Evolutionary conservation across 1,140 invertebrate genomes (phyloP).

Genomic region (Amphibalanus amphitrite): DNA sequence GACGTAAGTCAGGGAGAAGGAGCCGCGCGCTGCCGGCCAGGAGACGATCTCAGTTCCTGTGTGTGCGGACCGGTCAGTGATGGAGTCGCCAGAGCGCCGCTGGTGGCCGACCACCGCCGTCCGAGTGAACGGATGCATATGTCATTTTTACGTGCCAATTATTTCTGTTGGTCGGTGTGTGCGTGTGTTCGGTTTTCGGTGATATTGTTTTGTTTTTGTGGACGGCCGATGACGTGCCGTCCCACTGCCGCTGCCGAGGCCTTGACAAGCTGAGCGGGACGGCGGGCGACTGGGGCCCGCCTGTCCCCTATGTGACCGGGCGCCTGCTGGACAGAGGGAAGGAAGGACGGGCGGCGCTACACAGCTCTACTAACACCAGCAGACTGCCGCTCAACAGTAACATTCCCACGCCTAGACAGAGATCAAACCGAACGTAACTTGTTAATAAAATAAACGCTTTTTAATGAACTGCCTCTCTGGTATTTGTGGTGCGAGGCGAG

Average conservation of each 20-base stretch:
- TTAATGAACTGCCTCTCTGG: background rate
- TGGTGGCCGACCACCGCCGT: too few species aligned
- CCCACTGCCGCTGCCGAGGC: too few species aligned
- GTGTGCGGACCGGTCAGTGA: background rate
- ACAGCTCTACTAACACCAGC: background rate
- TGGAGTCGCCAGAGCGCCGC: background rate
- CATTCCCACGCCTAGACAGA: background rate
- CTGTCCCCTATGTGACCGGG: background rate
- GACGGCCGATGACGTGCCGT: too few species aligned
- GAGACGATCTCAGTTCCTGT: conserved; percentile 1
- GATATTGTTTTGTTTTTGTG: background rate
- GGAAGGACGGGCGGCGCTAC: background rate
- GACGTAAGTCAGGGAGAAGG: background rate
- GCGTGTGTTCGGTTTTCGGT: background rate
- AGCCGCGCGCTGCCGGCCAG: too few species aligned
- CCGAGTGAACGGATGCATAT: background rate
- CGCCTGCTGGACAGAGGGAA: background rate
- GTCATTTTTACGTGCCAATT: conserved; percentile 1
- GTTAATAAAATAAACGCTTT: conserved; percentile 2
- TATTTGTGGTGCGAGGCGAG: too few species aligned
- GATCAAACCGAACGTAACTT: background rate
- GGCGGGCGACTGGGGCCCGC: too few species aligned
- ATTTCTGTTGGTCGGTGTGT: conserved; percentile 1
- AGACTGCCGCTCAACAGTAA: background rate
- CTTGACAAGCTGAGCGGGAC: background rate